Conservation (phyloP, 2,888 invertebrate genomes). For the Zelleria hepariella region DNA sequence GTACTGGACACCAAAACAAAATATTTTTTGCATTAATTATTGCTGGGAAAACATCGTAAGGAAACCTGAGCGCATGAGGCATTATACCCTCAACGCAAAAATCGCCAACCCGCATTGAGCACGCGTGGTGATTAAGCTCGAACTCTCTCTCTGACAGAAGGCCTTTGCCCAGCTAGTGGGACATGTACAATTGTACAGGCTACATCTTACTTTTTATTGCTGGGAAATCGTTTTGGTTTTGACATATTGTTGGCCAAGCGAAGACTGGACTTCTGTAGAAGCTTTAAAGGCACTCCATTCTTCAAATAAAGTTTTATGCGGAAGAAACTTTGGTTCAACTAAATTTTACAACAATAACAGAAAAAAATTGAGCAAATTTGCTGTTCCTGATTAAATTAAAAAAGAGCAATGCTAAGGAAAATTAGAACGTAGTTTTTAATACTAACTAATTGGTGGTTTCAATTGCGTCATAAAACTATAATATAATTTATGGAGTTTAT, state of each 20-base stretch:
- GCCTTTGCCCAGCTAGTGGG: too few relatives aligned
- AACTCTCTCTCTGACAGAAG: too few relatives aligned
- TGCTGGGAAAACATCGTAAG: too few relatives aligned
- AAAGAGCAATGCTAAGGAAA: neutral
- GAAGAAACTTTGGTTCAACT: neutral
- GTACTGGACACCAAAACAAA: too few relatives aligned
- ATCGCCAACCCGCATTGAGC: too few relatives aligned
- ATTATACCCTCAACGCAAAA: too few relatives aligned
- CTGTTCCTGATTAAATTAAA: conserved; percentile 3
- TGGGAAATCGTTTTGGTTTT: too few relatives aligned
- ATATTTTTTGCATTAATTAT: too few relatives aligned
- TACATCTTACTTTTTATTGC: too few relatives aligned
- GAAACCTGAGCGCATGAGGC: too few relatives aligned
- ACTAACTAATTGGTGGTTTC: neutral
- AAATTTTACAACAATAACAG: neutral
- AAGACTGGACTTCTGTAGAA: neutral
- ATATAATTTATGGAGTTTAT: neutral
- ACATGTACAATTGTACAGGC: too few relatives aligned
- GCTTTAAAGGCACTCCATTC: neutral
- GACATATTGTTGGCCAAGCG: neutral
- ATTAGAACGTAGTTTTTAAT: neutral
- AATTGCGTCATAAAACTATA: neutral
- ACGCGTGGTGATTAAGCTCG: too few relatives aligned
- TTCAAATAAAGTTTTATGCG: conserved; percentile 1
- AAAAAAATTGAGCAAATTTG: neutral